phyloP scores from a whole-genome alignment of 2,113 vertebrate genomes.

The Lethenteron camtschaticum region DNA sequence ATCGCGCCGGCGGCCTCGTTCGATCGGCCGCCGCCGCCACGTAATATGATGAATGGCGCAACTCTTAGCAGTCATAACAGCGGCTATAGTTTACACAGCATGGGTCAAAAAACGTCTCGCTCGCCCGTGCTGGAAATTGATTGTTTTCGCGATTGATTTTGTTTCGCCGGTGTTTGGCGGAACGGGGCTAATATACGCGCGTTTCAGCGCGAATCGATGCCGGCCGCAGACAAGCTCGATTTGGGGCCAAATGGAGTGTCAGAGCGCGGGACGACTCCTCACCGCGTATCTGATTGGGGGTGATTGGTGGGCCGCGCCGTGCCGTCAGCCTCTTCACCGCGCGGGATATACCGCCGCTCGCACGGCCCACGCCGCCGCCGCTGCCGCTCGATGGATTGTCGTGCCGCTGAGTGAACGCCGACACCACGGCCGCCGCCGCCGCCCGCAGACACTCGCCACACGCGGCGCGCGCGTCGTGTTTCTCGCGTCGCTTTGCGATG shows the following conservation, averaged over 20 bases:
- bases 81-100: too few species aligned
- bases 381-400: not conserved
- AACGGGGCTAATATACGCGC: not conserved
- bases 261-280: not conserved
- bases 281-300: constrained; percentile 3
- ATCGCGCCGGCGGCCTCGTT: too few species aligned
- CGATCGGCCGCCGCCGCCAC: too few species aligned
- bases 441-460: not conserved
- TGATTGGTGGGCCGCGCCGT: constrained; percentile 3
- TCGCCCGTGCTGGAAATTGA: too few species aligned
- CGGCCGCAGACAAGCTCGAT: constrained; percentile 4
- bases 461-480: too few species aligned
- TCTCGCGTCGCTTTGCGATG: too few species aligned
- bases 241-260: constrained; percentile 6
- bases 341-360: not conserved
- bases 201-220: not conserved
- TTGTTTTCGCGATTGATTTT: too few species aligned
- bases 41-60: too few species aligned
- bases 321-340: too few species aligned
- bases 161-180: not conserved
- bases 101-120: too few species aligned
- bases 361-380: not conserved
- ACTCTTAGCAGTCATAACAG: too few species aligned
- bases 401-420: not conserved
- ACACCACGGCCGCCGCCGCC: not conserved